These are phyloP conservation scores for Acropora tenuis DNA, from an alignment of 64 coral and sea anemone species.

Conservation along the genomic window DNA sequence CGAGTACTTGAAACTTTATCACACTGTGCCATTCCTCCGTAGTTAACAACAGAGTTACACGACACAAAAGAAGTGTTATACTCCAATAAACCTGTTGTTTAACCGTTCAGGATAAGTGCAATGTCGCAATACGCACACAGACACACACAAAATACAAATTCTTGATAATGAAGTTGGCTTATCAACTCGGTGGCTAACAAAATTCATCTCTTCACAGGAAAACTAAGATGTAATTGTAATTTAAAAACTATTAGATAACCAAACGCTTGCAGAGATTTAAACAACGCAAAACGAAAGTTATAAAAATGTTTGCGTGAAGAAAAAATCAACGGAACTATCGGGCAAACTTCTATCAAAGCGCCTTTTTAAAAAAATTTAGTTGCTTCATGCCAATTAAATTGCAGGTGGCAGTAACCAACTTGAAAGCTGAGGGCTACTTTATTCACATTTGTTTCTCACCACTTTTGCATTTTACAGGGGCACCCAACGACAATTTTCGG, in stretches of 20 bases:
- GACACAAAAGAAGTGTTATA: slow-evolving; percentile 34
- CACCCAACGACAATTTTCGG: no score
- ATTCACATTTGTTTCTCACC: no score
- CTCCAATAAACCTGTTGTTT: slow-evolving; percentile 14
- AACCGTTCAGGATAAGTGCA: not conserved
- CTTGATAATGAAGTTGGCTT: not conserved
- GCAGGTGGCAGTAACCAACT: no score
- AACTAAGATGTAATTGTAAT: not conserved
- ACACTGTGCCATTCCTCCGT: slow-evolving; percentile 4
- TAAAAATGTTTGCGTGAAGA: no score
- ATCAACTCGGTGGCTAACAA: not conserved
- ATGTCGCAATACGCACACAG: not conserved
- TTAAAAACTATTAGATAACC: not conserved
- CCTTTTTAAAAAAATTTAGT: no score
- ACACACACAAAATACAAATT: not conserved
- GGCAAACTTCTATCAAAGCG: no score
- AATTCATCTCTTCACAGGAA: not conserved
- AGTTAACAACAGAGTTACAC: not conserved
- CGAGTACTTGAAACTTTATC: not conserved
- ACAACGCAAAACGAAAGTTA: no score
- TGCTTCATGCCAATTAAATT: no score
- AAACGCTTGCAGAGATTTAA: not conserved
- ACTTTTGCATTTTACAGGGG: no score
- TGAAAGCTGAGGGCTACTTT: no score
- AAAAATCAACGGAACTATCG: no score